A percentile compares a stretch with the other conserved stretches of the same genome.
Conservation (phyloP, 35 echinoderm and acorn worm genomes). For the Apostichopus californicus region DNA sequence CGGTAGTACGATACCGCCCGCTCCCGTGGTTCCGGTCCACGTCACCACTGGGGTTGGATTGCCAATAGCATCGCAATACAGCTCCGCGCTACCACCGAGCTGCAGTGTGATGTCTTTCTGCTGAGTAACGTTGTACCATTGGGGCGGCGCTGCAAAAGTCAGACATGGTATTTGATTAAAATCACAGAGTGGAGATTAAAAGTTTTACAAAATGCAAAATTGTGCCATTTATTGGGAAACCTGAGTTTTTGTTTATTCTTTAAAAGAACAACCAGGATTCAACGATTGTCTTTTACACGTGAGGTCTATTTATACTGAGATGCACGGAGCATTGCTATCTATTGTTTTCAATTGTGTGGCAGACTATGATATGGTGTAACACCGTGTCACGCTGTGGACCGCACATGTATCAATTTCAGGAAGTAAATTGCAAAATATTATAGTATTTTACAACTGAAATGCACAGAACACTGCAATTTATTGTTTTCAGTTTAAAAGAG, state of each 20-base stretch:
- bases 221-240: not conserved
- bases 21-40: not conserved
- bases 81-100: not conserved
- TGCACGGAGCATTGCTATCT: no score
- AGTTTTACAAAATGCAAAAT: not conserved
- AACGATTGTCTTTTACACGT: no score
- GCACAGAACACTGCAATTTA: no score
- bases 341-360: no score
- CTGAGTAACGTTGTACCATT: not conserved
- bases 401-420: no score
- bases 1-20: conserved; percentile 14
- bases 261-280: no score
- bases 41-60: not conserved
- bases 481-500: no score
- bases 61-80: not conserved
- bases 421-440: no score
- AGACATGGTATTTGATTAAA: not conserved
- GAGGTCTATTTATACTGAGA: no score
- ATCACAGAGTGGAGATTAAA: not conserved
- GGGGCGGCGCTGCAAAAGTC: not conserved
- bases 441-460: no score
- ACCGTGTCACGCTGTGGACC: no score
- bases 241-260: not conserved
- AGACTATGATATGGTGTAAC: no score
- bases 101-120: not conserved